Base-by-base conservation (phyloP, 2,113 vertebrate species). In the Opisthocomus hoazin region DNA sequence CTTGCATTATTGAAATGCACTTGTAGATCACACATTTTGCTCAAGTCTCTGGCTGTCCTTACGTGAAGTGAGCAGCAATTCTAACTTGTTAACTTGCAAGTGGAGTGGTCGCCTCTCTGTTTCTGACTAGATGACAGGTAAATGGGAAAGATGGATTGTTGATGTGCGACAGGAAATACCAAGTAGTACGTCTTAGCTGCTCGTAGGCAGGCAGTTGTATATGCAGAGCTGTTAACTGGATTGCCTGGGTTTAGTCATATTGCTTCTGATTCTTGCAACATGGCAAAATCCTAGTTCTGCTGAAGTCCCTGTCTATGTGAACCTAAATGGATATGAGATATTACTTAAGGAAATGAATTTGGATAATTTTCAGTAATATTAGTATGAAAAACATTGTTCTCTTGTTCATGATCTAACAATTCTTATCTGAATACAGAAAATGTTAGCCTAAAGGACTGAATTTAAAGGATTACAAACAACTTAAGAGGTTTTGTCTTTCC, bases 51-150 rank as follows among this genome's bases (percentile, higher is more conserved):
- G 6, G 6, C 53, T 71, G 60, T 63, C 43, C 54, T 50, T 48
- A 46, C 75, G 81, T 91, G 81, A 87, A 93, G 54, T 61, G 57
- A 96, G 66, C 66, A 94, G 87, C 74, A 83, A 45, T 85, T 82
- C 37, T 27, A 68, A 65, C 77, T 84, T 69, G 77, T 85, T 89
- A 93, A 91, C 89, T 95, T 91, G 50, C 12, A 48, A 76, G 81
- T 65, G 61, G 84, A 82, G 87, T 87, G 61, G 57, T 82, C 36
- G 5, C 14, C 58, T 87, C 36, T 95, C 43, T 89, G 15, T 82
- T 93, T 92, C 54, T 89, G 84, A 84, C 84, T 82, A 87, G 65
- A 30, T 87, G 34, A 39, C 87, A 94, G 91, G 74, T 96, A 94
- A 89, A 63, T 51, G 74, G 77, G 53, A 84, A 63, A 79, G 69